A percentile compares a stretch with the other conserved stretches of the same genome.
These are phyloP conservation scores for Drosophila robusta DNA, from an alignment of 2,888 invertebrate species.

Conservation along the genomic window DNA sequence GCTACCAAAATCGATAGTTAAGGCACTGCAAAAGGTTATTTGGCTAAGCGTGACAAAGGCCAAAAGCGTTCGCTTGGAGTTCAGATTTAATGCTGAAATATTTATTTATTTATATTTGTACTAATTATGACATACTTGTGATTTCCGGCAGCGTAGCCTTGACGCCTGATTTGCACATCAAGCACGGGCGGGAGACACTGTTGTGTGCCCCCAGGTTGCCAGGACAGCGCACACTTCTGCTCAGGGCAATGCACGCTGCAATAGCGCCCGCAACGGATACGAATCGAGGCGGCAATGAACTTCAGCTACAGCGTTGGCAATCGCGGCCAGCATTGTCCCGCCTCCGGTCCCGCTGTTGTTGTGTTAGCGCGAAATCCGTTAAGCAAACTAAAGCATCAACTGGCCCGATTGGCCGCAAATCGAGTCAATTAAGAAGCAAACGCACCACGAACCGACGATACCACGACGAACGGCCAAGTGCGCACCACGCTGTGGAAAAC, in stretches of 20 bases:
- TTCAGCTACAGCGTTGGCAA: slow-evolving; percentile 14
- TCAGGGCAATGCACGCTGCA: slow-evolving; percentile 57
- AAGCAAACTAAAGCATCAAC: slow-evolving; percentile 35
- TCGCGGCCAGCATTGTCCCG: slow-evolving; percentile 47
- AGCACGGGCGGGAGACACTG: background rate
- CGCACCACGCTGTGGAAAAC: slow-evolving; percentile 51
- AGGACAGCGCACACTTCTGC: slow-evolving; percentile 48
- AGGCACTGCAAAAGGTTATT: slow-evolving; percentile 23
- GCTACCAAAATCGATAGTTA: slow-evolving; percentile 63
- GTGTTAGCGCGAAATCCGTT: slow-evolving; percentile 62
- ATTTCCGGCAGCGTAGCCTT: slow-evolving; percentile 26
- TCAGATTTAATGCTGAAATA: slow-evolving; percentile 15
- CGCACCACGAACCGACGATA: slow-evolving; percentile 16
- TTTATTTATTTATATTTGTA: background rate
- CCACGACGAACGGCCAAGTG: slow-evolving; percentile 15
- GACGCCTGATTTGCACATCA: background rate
- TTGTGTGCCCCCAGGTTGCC: slow-evolving; percentile 34
- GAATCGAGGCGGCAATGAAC: slow-evolving; percentile 9
- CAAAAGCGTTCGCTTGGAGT: background rate
- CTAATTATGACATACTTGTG: slow-evolving; percentile 47
- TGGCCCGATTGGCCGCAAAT: too few relatives aligned
- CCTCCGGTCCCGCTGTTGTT: slow-evolving; percentile 21
- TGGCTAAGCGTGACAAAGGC: background rate
- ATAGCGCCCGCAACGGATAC: slow-evolving; percentile 6
- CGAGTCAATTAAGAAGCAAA: slow-evolving; percentile 1